Percentiles rank a stretch among this genome's conserved stretches.
phyloP scores from a whole-genome alignment of 2,113 vertebrate species.

The Nesoenas mayeri region DNA sequence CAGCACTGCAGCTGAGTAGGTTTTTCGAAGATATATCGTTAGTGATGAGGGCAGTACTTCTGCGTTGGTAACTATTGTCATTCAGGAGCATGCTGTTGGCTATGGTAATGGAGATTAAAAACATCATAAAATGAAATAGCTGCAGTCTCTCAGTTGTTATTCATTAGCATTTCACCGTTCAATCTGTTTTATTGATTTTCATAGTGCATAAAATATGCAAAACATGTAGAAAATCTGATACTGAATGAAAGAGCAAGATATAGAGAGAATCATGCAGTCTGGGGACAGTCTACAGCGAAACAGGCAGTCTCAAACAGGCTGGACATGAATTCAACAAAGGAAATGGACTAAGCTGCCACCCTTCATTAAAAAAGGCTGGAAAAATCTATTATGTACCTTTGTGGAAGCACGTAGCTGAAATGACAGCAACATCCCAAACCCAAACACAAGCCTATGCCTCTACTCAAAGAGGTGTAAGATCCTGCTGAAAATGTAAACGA shows the following conservation, averaged over 20 bases:
- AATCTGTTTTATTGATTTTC: slow-evolving; percentile 38
- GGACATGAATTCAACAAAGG: background rate
- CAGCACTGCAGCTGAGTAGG: background rate
- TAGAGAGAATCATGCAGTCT: background rate
- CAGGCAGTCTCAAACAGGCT: background rate
- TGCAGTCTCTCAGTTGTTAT: slow-evolving; percentile 2
- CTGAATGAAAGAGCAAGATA: background rate
- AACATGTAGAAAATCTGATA: background rate
- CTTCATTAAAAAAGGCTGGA: background rate
- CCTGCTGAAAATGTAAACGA: background rate
- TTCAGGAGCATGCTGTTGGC: background rate
- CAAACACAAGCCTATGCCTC: background rate
- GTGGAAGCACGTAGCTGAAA: background rate
- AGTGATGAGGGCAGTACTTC: background rate
- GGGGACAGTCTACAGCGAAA: background rate
- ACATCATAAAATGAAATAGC: slow-evolving; percentile 31
- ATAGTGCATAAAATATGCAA: slow-evolving; percentile 29
- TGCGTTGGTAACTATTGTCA: background rate
- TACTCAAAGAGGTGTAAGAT: background rate
- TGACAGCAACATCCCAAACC: background rate
- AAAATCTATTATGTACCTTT: background rate
- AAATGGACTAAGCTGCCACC: background rate
- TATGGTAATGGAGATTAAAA: slow-evolving; percentile 23
- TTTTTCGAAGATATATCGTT: background rate
- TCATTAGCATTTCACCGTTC: slow-evolving; percentile 40